Conservation (phyloP, 2,888 invertebrate species). For the Pristionchus arcanus region DNA sequence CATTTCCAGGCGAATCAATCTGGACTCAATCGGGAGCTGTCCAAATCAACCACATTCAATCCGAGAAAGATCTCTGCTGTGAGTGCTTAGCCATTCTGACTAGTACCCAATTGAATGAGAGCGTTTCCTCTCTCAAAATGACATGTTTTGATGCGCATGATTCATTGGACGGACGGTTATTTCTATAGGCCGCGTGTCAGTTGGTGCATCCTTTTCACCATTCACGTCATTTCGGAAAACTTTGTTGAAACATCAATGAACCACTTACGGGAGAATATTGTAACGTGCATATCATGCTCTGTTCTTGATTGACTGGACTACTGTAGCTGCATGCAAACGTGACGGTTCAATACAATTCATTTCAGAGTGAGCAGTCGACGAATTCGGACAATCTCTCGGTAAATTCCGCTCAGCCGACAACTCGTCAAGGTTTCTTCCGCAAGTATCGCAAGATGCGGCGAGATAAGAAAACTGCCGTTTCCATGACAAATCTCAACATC, state of each 20-base stretch:
- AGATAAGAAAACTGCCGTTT: conserved; percentile 40
- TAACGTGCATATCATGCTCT: not conserved
- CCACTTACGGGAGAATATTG: not conserved
- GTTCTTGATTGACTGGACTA: not conserved
- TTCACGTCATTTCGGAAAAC: not conserved
- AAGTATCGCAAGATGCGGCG: conserved; percentile 56
- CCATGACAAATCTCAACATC: conserved; percentile 54
- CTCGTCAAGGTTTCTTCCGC: conserved; percentile 52
- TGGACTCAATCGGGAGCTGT: conserved; percentile 50
- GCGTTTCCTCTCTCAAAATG: not conserved
- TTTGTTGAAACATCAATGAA: too few species aligned
- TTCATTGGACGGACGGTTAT: not conserved
- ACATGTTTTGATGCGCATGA: not conserved
- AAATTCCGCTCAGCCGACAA: not conserved
- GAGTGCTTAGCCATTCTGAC: not conserved
- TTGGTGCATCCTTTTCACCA: too few species aligned
- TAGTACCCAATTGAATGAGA: not conserved
- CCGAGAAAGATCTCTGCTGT: conserved; percentile 51
- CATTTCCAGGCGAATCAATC: conserved; percentile 52
- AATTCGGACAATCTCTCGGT: conserved; percentile 45
- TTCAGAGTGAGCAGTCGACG: conserved; percentile 52
- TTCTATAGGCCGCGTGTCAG: too few species aligned
- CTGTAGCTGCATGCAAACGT: not conserved
- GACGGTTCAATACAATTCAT: not conserved
- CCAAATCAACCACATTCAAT: conserved; percentile 43